Percentiles rank a stretch among this genome's conserved stretches.
Conservation (phyloP, 2,888 invertebrate genomes). For the Desoria tigrina region DNA sequence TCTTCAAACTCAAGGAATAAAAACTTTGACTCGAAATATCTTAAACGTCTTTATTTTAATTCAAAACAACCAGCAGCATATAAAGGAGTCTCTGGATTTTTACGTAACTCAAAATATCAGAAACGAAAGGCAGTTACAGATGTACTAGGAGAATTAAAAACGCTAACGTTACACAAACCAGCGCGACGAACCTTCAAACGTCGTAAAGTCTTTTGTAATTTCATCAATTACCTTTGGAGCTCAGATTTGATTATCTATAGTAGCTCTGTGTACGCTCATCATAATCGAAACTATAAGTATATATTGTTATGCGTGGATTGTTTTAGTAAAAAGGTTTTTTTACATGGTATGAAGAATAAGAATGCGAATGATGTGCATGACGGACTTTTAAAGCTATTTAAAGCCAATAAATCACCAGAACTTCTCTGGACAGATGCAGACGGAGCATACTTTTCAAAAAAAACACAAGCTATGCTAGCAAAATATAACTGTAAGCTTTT, state of each 20-base stretch:
- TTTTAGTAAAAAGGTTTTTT: not conserved
- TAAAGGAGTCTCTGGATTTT: not conserved
- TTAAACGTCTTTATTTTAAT: constrained; percentile 1
- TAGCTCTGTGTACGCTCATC: not conserved
- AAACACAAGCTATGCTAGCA: not conserved
- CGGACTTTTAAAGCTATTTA: not conserved
- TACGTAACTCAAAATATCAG: not conserved
- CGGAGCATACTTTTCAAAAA: not conserved
- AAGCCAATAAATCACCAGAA: not conserved
- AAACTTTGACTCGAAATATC: not conserved
- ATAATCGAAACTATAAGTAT: not conserved
- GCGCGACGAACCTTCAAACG: not conserved
- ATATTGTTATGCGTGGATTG: not conserved
- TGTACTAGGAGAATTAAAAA: constrained; percentile 6
- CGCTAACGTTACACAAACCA: not conserved
- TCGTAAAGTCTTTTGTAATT: not conserved
- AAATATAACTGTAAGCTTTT: not conserved
- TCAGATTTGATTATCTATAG: constrained; percentile 6
- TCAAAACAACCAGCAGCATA: not conserved
- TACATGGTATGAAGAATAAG: not conserved
- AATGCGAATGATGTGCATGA: not conserved
- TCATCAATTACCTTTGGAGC: not conserved
- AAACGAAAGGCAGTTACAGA: not conserved
- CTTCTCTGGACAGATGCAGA: not conserved
- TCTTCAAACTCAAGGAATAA: not conserved